Evolutionary conservation across 2,113 vertebrate species (phyloP), one percentile per base, ranked within the genome.

Genomic region (Vireo altiloquus): DNA sequence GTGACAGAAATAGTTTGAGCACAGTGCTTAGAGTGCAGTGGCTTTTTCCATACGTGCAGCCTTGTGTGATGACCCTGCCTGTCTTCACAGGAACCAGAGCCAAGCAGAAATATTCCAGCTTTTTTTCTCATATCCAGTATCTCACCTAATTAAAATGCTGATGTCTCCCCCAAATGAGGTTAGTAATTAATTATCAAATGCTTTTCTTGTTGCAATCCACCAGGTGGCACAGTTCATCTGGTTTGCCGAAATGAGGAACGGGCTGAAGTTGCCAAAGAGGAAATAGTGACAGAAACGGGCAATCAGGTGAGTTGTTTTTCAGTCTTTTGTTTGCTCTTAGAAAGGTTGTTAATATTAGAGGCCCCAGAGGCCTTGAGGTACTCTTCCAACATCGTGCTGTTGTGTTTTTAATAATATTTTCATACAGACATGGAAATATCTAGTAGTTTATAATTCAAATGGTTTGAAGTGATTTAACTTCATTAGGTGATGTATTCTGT

Each of bases 201-300:
- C 80, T 18, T 81, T 96, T 96, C 90, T 74, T 17, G 11, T 50
- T 1, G 2, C 75, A 60, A 83, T 94, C 97, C 97, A 96, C 95
- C 76, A 99, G 99, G 99, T 82, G 99, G 99, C 95, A 98, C 96
- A 0, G 97, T 99, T 93, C 98, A 99, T 94, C 96, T 99, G 96
- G 95, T 99, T 53, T 99, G 99, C 96, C 83, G 98, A 57, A 98
- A 98, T 92, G 95, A 95, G 70, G 98, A 89, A 1, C 33, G 96
- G 65, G 98, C 98, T 24, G 98, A 98, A 83, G 97, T 97, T 27
- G 98, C 98, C 64, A 97, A 94, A 93, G 84, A 82, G n/a, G 98
- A 99, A 72, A 98, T 98, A n/a, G 94, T 98, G 57, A 81, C 97
- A 28, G 96, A 92, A 82, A 98, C 98, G 6, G 96, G 98, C 82